These are phyloP conservation scores for Tetraneura akinire DNA, from an alignment of 1,140 invertebrate genomes.

Conservation along the genomic window DNA sequence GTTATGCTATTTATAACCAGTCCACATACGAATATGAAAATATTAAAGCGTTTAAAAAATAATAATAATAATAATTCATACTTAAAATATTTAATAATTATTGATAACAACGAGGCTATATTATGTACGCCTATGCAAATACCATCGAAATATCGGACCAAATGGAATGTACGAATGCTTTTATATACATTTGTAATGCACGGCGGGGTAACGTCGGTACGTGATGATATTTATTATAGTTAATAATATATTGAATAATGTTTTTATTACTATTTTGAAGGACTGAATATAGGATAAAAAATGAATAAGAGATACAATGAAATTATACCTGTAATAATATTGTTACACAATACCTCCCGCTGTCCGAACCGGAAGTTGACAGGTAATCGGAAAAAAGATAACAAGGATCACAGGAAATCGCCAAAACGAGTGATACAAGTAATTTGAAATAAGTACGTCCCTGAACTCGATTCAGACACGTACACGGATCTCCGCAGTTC, in stretches of 20 bases:
- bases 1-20: not conserved
- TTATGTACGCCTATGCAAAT: too few relatives aligned
- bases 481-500: too few relatives aligned
- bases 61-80: too few relatives aligned
- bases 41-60: too few relatives aligned
- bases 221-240: conserved; percentile 17
- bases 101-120: too few relatives aligned
- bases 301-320: conserved; percentile 12
- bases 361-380: conserved; percentile 23
- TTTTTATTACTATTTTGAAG: conserved; percentile 28
- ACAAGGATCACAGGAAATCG: conserved; percentile 22
- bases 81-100: too few relatives aligned
- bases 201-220: conserved; percentile 23
- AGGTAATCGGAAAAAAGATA: conserved; percentile 11
- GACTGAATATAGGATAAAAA: conserved; percentile 28
- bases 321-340: not conserved
- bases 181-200: conserved; percentile 23
- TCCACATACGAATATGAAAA: not conserved
- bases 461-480: not conserved
- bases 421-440: not conserved
- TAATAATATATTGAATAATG: conserved; percentile 14
- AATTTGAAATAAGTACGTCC: not conserved
- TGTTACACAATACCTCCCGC: conserved; percentile 21
- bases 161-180: not conserved
- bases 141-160: not conserved